Evolutionary conservation across 2,888 invertebrate species (phyloP), one percentile per base, ranked within the genome.

Genomic region (Drosophila siamana): DNA sequence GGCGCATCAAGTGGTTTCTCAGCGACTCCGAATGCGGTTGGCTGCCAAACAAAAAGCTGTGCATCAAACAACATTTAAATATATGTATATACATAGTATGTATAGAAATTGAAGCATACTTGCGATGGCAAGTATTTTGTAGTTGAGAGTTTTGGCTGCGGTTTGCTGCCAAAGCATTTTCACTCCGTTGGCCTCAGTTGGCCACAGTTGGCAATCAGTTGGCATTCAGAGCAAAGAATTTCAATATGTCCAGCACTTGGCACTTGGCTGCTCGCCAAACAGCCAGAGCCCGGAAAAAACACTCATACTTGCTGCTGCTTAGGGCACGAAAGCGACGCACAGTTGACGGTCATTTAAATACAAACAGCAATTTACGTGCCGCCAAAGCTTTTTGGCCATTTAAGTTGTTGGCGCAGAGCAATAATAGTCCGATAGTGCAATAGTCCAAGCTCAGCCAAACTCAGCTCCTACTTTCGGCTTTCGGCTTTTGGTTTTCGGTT

Each of bases 351-450:
- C 65, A 64, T 51, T 52, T 64, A 67, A 67, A 65, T 56, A 64
- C 65, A 68, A 65, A 65, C 47, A 59, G 52, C 52, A 68, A 56
- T 67, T 67, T 67, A 64, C 56, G 65, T 64, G 67, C 33, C 65
- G 22, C 44, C 16, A 51, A 64, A 56, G 64, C 67, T 30, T 51
- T 48, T 64, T 56, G 41, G 40, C 51, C 56, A 33, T 33, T 33
- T 33, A 30, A 30, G 30, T 30, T 30, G 30, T 9, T 9, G 11
- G 28, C 52, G 65, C 46, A 15, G 6, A 57, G n/a, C 51, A 47
- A 54, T 15, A 50, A 48, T 63, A 63, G n/a, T n/a, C n/a, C n/a
- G n/a, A n/a, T n/a, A n/a, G n/a, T n/a, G n/a, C n/a, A n/a, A n/a
- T n/a, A n/a, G n/a, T n/a, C n/a, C n/a, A n/a, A n/a, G n/a, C n/a